phyloP scores from a whole-genome alignment of 2,797 vertebrate species.

The Sebastes vulpes region DNA sequence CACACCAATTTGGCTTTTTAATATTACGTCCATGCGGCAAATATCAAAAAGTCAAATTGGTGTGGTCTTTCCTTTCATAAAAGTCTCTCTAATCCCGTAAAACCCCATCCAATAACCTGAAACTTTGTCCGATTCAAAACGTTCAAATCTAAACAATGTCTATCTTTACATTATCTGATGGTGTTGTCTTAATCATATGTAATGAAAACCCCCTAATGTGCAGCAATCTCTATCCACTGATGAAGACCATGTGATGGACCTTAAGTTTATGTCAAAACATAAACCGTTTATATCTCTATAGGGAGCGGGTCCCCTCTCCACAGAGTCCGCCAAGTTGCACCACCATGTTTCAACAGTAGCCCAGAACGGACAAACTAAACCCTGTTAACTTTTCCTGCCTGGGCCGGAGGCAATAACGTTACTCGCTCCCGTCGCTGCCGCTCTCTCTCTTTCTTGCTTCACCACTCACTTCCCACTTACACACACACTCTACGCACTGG shows the following conservation, averaged over 20 bases:
- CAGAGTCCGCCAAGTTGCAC: too few species aligned
- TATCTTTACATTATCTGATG: neutral
- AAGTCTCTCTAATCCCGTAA: neutral
- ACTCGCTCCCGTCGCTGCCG: accelerated
- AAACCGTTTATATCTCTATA: neutral
- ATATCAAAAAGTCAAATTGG: too few species aligned
- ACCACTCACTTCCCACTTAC: too few species aligned
- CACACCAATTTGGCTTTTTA: too few species aligned
- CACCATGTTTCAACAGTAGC: too few species aligned
- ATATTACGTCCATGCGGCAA: accelerated
- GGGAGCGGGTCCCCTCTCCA: too few species aligned
- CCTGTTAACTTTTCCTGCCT: too few species aligned
- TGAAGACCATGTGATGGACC: neutral
- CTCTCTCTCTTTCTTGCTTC: too few species aligned
- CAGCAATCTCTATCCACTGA: neutral
- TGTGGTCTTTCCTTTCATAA: neutral
- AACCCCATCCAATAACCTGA: neutral
- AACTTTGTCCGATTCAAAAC: neutral
- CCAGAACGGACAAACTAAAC: too few species aligned
- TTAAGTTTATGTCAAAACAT: neutral
- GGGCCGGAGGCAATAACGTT: accelerated
- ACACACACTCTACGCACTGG: too few species aligned
- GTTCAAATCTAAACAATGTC: neutral
- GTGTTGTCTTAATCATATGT: neutral
- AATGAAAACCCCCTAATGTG: neutral